A percentile compares a stretch with the other conserved stretches of the same genome.
phyloP scores from a whole-genome alignment of 2,888 invertebrate genomes.

The Idaea biselata region DNA sequence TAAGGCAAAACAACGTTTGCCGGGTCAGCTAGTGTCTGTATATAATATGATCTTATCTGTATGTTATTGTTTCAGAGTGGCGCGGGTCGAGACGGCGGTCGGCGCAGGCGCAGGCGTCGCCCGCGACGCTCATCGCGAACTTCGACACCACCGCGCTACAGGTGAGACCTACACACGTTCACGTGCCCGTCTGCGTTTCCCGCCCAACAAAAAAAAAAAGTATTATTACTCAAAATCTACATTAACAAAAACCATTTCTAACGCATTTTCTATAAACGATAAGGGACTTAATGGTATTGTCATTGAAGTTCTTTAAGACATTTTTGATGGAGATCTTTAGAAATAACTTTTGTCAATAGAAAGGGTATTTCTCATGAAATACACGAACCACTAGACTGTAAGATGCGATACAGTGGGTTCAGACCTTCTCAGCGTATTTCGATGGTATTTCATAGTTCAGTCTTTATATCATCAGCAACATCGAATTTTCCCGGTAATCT shows the following conservation, averaged over 20 bases:
- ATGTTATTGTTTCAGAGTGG: constrained; percentile 60
- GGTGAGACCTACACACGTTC: constrained; percentile 53
- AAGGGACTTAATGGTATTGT: no score
- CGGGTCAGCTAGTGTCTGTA: not conserved
- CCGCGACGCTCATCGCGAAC: constrained; percentile 82
- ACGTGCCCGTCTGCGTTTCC: no score
- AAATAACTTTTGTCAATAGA: no score
- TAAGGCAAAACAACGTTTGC: no score
- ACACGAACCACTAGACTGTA: not conserved
- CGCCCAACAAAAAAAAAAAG: no score
- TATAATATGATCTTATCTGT: not conserved
- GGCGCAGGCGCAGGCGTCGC: constrained; percentile 59
- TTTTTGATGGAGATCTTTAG: no score
- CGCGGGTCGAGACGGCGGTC: constrained; percentile 58
- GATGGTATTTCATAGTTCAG: not conserved
- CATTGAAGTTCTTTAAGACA: no score
- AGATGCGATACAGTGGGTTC: not conserved
- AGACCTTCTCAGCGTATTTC: not conserved
- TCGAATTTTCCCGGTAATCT: not conserved
- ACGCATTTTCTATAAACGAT: no score
- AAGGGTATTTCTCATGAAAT: no score
- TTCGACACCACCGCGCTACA: constrained; percentile 88
- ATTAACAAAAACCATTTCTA: no score
- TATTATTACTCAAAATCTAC: no score
- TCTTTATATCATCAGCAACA: not conserved